These are phyloP conservation scores for Cephus rjabovi DNA, from an alignment of 2,888 invertebrate species.

Conservation along the genomic window DNA sequence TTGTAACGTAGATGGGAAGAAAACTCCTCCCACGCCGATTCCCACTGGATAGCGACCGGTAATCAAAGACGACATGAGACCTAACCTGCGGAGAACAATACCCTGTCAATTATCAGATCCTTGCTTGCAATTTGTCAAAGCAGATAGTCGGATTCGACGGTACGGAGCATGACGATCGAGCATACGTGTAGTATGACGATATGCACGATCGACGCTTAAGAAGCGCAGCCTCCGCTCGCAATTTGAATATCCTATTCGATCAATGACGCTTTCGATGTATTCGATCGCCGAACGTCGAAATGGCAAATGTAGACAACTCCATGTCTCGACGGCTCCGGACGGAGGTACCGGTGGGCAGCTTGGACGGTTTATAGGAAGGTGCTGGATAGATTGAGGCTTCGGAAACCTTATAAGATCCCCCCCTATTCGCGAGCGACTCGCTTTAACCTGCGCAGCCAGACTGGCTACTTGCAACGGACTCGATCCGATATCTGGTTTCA, in stretches of 20 bases:
- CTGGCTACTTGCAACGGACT: not conserved
- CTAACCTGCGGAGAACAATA: constrained; percentile 45
- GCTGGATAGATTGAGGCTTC: constrained; percentile 53
- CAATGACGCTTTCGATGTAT: constrained; percentile 41
- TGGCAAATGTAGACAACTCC: constrained; percentile 27
- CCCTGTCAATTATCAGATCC: too few species aligned
- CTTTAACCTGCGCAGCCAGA: constrained; percentile 22
- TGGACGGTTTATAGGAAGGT: constrained; percentile 30
- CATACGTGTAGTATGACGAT: too few species aligned
- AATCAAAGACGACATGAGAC: constrained; percentile 61
- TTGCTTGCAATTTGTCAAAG: too few species aligned
- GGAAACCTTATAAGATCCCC: constrained; percentile 57
- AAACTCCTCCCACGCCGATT: constrained; percentile 59
- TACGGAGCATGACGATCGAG: too few species aligned
- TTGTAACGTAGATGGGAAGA: constrained; percentile 61
- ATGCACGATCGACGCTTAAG: too few species aligned
- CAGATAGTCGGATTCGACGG: too few species aligned
- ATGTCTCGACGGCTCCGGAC: too few species aligned
- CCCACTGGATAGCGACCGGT: constrained; percentile 61
- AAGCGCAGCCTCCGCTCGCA: too few species aligned
- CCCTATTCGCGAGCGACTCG: constrained; percentile 41
- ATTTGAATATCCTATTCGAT: too few species aligned
- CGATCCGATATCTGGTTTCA: constrained; percentile 8
- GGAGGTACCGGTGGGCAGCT: constrained; percentile 37
- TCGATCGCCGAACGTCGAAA: constrained; percentile 48